Percentiles rank a stretch among this genome's conserved stretches.
Conservation (phyloP, 2,797 vertebrate genomes). For the Sebastes minor region DNA sequence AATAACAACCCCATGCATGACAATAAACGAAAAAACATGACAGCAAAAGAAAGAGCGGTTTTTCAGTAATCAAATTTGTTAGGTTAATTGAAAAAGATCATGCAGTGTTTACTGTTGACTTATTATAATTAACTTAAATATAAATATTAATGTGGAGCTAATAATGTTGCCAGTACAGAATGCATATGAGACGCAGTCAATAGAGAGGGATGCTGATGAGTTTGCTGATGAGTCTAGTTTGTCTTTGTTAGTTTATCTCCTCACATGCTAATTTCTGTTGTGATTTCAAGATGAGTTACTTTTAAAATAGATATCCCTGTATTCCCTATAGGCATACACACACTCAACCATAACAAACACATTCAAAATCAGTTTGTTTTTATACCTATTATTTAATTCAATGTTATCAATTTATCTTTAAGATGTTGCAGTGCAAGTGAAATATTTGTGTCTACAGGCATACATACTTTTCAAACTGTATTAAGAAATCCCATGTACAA, state of each 20-base stretch:
- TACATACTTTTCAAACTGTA: too few relatives aligned
- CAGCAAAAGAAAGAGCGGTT: background rate
- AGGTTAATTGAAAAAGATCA: background rate
- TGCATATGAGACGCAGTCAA: background rate
- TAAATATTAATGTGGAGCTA: background rate
- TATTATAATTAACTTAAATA: slow-evolving; percentile 6
- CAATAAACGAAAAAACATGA: too few relatives aligned
- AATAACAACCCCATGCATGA: too few relatives aligned
- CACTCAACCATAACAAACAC: background rate
- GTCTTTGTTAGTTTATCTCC: slow-evolving; percentile 5
- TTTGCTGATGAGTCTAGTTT: background rate
- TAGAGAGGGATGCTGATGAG: slow-evolving; percentile 1
- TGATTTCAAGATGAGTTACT: background rate
- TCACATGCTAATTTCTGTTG: background rate
- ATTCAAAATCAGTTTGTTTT: background rate
- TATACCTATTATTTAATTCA: background rate
- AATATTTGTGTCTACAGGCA: too few relatives aligned
- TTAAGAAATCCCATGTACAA: too few relatives aligned
- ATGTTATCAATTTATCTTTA: background rate
- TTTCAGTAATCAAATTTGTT: background rate
- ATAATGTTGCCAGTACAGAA: background rate
- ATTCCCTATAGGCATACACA: background rate
- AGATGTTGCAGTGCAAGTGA: too few relatives aligned
- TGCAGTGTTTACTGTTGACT: background rate
- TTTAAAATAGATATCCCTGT: background rate